Evolutionary conservation across 2,113 vertebrate genomes (phyloP), one percentile per base, ranked within the genome.

Genomic region (Sigmodon hispidus): DNA sequence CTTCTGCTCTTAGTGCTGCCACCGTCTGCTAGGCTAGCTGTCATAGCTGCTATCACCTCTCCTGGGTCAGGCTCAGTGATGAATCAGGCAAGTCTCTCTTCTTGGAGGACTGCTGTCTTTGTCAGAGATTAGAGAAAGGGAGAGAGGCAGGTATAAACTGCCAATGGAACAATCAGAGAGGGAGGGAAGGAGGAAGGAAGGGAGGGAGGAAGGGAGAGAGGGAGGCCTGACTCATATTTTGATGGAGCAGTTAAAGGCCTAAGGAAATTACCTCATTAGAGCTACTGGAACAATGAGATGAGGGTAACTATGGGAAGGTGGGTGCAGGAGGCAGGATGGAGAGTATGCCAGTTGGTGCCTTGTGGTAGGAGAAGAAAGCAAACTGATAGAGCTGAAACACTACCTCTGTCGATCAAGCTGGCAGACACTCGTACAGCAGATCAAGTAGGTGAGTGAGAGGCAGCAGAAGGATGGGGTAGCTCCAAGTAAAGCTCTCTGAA

Each of bases 251-350:
- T 21, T 43, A 84, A 40, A 9, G 59, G 24, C 26, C 40, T 34
- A 48, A 87, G 89, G 90, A 95, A 43, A 59, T 15, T 12, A 16
- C 17, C n/a, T 77, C 80, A 50, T 84, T 91, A 89, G 73, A 93
- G 22, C 7, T 34, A n/a, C n/a, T 31, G 52, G 50, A 61, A 69
- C 40, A 67, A 43, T 48, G 67, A 84, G 91, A 81, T 40, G 31
- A 50, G 75, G 31, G 63, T 63, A 55, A 3, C n/a, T 55, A 34
- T 55, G 31, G 31, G 79, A 80, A 76, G 84, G 77, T 63, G 12
- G 26, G 29, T 59, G 3, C 3, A 15, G 65, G 83, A 45, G 26
- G 40, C 29, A 45, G 80, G 80, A 52, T 40, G 65, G 67, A 34
- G 81, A 67, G 43, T 63, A 50, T 3, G 48, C 65, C 48, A 92